These are phyloP conservation scores for Leptinotarsa haldemani DNA, from an alignment of 2,888 invertebrate species.

Conservation along the genomic window DNA sequence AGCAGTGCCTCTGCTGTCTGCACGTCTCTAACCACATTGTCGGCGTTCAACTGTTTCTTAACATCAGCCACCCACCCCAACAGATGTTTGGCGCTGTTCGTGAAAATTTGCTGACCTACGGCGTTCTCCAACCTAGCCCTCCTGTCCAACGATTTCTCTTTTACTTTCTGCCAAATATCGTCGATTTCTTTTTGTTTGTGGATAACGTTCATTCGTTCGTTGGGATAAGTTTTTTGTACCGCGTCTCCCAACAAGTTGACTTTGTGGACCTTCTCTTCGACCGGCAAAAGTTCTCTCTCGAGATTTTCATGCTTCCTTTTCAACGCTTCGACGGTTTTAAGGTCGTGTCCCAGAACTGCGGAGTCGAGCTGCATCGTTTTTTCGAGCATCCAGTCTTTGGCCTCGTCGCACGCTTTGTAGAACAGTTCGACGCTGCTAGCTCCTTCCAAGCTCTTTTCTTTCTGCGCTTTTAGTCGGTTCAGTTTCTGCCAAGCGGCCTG, in stretches of 20 bases:
- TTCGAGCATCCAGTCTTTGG: slow-evolving; percentile 97
- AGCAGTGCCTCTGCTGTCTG: slow-evolving; percentile 90
- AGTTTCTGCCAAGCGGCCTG: slow-evolving; percentile 90
- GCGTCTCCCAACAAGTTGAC: slow-evolving; percentile 84
- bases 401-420: slow-evolving; percentile 95
- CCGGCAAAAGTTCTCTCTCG: slow-evolving; percentile 93
- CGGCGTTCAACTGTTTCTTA: slow-evolving; percentile 82
- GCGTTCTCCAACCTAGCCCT: slow-evolving; percentile 90
- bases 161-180: slow-evolving; percentile 88
- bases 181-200: slow-evolving; percentile 86
- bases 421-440: slow-evolving; percentile 89
- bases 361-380: slow-evolving; percentile 91
- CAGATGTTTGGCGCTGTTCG: slow-evolving; percentile 83
- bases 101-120: slow-evolving; percentile 95
- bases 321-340: slow-evolving; percentile 90
- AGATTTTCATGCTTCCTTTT: slow-evolving; percentile 93
- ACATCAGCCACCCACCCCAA: slow-evolving; percentile 86
- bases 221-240: slow-evolving; percentile 93
- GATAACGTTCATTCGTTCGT: slow-evolving; percentile 87
- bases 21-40: slow-evolving; percentile 85
- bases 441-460: slow-evolving; percentile 90
- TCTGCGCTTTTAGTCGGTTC: slow-evolving; percentile 86
- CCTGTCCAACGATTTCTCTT: slow-evolving; percentile 85
- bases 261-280: slow-evolving; percentile 89
- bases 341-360: slow-evolving; percentile 80